A percentile compares a stretch with the other conserved stretches of the same genome.
phyloP scores from a whole-genome alignment of 2,888 invertebrate species.

The Petrolisthes manimaculis region DNA sequence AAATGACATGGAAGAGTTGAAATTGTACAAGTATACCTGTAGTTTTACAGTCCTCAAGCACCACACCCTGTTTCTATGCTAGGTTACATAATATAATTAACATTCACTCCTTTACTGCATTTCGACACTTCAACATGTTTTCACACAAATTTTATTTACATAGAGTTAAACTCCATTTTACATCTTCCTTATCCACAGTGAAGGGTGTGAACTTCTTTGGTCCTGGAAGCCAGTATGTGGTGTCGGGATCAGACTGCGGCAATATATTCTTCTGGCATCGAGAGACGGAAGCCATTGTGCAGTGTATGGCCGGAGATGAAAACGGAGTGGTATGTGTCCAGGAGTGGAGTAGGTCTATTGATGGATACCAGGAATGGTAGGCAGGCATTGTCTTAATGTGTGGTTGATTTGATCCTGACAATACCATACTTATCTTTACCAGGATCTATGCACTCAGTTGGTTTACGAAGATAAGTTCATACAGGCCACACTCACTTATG shows the following conservation, averaged over 20 bases:
- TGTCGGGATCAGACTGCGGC: slow-evolving; percentile 95
- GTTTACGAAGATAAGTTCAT: not conserved
- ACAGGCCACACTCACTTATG: too few species aligned
- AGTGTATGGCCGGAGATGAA: slow-evolving; percentile 85
- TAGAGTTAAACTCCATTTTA: too few species aligned
- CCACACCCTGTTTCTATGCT: too few species aligned
- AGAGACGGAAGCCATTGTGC: slow-evolving; percentile 87
- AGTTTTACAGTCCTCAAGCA: too few species aligned
- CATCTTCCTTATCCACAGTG: slow-evolving; percentile 72
- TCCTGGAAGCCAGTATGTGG: slow-evolving; percentile 87
- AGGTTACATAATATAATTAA: too few species aligned
- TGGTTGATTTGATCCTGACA: not conserved
- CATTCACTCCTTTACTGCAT: too few species aligned
- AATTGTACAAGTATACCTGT: too few species aligned
- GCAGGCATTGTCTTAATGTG: not conserved
- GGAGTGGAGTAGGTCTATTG: slow-evolving; percentile 17
- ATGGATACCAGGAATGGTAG: not conserved
- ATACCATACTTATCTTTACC: not conserved
- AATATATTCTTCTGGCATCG: slow-evolving; percentile 90
- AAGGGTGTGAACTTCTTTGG: slow-evolving; percentile 96
- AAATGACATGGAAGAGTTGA: too few species aligned
- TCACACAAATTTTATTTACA: too few species aligned
- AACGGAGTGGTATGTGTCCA: slow-evolving; percentile 82
- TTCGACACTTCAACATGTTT: too few species aligned
- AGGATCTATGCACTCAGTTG: not conserved